Conservation (phyloP, 2,888 invertebrate species). For the Mythimna ferrago region DNA sequence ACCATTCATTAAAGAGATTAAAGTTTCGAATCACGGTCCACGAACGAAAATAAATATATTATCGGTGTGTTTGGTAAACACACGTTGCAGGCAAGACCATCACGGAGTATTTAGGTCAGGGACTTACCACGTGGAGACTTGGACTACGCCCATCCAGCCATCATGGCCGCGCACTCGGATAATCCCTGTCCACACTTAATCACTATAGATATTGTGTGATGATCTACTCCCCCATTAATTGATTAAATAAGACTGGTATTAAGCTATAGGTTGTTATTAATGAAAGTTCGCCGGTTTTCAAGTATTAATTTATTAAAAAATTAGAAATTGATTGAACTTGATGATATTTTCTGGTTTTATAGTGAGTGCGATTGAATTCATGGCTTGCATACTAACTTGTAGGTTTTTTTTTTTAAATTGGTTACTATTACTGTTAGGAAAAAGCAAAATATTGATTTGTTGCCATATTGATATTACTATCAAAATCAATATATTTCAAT, state of each 20-base stretch:
- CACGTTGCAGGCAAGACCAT: conserved; percentile 66
- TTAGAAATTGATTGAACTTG: neutral
- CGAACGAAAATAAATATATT: conserved; percentile 59
- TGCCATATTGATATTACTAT: neutral
- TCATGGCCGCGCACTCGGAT: conserved; percentile 68
- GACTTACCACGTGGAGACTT: conserved; percentile 71
- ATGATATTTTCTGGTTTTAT: conserved; percentile 4
- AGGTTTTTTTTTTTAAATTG: too few species aligned
- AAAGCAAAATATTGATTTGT: neutral
- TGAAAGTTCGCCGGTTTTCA: neutral
- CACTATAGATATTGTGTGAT: conserved; percentile 67
- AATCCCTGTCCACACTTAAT: conserved; percentile 75
- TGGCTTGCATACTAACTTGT: neutral
- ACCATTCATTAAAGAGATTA: conserved; percentile 49
- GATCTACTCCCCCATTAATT: conserved; percentile 67
- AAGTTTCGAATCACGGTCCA: conserved; percentile 47
- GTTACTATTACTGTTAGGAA: too few species aligned
- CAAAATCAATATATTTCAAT: neutral
- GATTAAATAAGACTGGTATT: conserved; percentile 61
- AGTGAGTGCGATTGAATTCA: neutral
- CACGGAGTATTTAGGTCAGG: conserved; percentile 77
- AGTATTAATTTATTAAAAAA: conserved; percentile 5
- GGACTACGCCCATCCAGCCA: conserved; percentile 75
- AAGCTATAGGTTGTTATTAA: conserved; percentile 59
- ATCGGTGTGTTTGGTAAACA: conserved; percentile 64